These are phyloP conservation scores for Palloptera scutellata DNA, from an alignment of 2,888 invertebrate genomes.

Conservation along the genomic window DNA sequence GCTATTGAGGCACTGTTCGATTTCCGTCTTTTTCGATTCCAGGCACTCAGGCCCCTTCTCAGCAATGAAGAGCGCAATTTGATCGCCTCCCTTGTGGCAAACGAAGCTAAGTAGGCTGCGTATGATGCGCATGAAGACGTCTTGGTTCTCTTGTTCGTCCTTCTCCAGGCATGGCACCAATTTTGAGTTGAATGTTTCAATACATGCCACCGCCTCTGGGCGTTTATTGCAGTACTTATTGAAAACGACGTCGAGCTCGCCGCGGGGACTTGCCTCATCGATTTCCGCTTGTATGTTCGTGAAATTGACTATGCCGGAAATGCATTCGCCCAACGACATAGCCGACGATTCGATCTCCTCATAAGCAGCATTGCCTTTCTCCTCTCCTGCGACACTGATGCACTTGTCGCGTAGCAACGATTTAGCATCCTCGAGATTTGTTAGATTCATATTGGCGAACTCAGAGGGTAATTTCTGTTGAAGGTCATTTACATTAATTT, in stretches of 20 bases:
- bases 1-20: constrained; percentile 72
- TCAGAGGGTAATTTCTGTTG: constrained; percentile 52
- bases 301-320: constrained; percentile 69
- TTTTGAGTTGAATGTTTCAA: constrained; percentile 68
- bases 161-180: constrained; percentile 72
- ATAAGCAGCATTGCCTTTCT: constrained; percentile 66
- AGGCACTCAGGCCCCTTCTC: constrained; percentile 84
- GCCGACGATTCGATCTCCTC: constrained; percentile 65
- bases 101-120: constrained; percentile 76
- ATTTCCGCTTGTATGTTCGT: constrained; percentile 72
- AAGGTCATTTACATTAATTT: constrained; percentile 49
- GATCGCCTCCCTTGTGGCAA: constrained; percentile 82
- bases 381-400: constrained; percentile 69
- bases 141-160: constrained; percentile 71
- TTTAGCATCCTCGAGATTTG: constrained; percentile 64
- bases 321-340: constrained; percentile 66
- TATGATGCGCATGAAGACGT: constrained; percentile 72
- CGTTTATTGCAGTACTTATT: constrained; percentile 76
- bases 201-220: constrained; percentile 65
- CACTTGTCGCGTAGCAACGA: constrained; percentile 72
- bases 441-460: constrained; percentile 51
- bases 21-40: constrained; percentile 68
- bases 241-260: constrained; percentile 75
- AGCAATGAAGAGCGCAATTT: constrained; percentile 83
- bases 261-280: constrained; percentile 73